Evolutionary conservation across 2,113 vertebrate species (phyloP), one percentile per base, ranked within the genome.

Genomic region (Ptilorrhoa leucosticta): DNA sequence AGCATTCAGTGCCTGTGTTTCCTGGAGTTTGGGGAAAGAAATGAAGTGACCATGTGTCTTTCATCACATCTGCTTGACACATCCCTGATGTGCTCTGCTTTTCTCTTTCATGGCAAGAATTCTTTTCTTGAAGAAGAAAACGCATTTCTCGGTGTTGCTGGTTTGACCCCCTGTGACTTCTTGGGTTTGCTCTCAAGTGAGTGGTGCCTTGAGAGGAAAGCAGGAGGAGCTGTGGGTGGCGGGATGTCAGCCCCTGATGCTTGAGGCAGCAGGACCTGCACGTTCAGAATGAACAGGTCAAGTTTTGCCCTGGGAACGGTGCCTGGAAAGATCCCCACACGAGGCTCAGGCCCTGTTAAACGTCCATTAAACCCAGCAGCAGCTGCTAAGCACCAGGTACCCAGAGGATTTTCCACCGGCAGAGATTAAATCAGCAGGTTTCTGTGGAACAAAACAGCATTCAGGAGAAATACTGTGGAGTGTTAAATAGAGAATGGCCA

Each of bases 211-310:
- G 19, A 9, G 61, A 22, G 44, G 42, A 2, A 11, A 10, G 54
- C 40, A 40, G 48, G 39, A 13, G 20, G 54, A 10, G 33, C 37
- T n/a, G 81, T 20, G 16, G 35, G 82, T 24, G 44, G 7, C 1
- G 39, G 47, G 56, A 50, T 13, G 1, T 0, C 9, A 37, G 66
- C 28, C 19, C n/a, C 42, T 7, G 16, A 8, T 13, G 28, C 30
- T 6, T 0, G 0, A 40, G 31, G 39, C 47, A 17, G 10, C 31
- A 15, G 78, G 10, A 47, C 4, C 18, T 2, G 15, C 23, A 1
- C 0, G 15, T 2, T 35, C 24, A 11, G 54, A 18, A 16, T 0
- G 31, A 39, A 5, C 0, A 30, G 71, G 16, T 7, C 22, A n/a
- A 48, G n/a, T 63, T 48, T 58, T 40, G 48, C 5, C 53, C 58